A percentile compares a stretch with the other conserved stretches of the same genome.
These are phyloP conservation scores for Stichodactyla helianthus DNA, from an alignment of 64 coral and sea anemone genomes.

Conservation along the genomic window DNA sequence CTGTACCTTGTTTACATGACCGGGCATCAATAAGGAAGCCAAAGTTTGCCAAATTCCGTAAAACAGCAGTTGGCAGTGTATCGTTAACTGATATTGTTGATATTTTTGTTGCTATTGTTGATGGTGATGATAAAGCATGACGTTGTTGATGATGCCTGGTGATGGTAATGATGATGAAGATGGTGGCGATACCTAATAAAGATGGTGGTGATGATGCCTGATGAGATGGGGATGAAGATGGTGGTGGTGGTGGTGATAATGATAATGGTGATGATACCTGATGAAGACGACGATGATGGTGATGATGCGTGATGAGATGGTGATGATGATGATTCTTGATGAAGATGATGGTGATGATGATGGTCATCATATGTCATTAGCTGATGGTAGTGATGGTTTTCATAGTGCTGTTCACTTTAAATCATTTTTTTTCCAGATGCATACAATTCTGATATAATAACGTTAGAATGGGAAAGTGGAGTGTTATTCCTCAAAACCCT, in stretches of 20 bases:
- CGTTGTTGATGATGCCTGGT: neutral
- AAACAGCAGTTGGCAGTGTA: no score
- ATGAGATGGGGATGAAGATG: neutral
- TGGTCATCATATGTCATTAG: no score
- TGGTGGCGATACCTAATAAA: neutral
- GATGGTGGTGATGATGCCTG: neutral
- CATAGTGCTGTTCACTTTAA: no score
- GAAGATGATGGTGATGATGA: neutral
- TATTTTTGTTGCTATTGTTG: neutral
- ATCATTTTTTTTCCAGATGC: constrained; percentile 26
- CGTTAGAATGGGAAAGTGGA: constrained; percentile 32
- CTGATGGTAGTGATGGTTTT: no score
- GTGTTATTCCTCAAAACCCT: constrained; percentile 1
- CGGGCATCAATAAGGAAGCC: no score
- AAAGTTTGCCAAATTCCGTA: no score
- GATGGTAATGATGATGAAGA: neutral
- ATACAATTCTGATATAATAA: constrained; percentile 34
- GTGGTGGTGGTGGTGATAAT: neutral
- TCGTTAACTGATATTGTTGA: no score
- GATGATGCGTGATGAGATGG: neutral
- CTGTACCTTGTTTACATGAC: no score
- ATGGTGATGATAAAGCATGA: neutral
- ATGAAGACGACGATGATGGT: neutral
- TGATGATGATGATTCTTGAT: neutral
- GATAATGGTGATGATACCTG: constrained; percentile 4